Conservation (phyloP, 2,113 vertebrate genomes). For the Sylvia atricapilla region DNA sequence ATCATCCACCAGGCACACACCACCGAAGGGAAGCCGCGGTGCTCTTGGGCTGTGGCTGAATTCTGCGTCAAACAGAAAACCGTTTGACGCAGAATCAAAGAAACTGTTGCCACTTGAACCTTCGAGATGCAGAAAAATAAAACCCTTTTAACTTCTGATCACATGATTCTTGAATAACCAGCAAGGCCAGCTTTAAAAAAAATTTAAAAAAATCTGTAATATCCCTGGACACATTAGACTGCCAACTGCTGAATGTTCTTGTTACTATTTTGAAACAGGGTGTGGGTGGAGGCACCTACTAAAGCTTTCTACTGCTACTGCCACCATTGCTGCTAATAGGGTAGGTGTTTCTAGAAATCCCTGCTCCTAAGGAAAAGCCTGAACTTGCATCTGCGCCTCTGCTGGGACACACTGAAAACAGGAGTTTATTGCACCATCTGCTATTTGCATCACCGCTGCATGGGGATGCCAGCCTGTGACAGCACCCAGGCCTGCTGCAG, state of each 20-base stretch:
- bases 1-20: neutral
- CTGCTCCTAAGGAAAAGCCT: neutral
- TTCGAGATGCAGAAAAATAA: neutral
- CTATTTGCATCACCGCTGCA: neutral
- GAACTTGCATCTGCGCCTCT: neutral
- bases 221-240: neutral
- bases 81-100: neutral
- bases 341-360: neutral
- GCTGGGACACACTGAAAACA: neutral
- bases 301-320: neutral
- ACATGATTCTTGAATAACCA: neutral
- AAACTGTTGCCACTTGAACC: neutral
- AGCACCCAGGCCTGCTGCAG: neutral
- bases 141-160: neutral
- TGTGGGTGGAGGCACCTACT: neutral
- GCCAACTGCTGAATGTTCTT: neutral
- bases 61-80: neutral
- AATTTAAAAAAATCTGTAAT: neutral
- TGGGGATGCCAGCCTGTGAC: neutral
- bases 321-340: neutral
- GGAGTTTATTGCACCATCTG: neutral
- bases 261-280: neutral
- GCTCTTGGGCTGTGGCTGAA: neutral
- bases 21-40: fast-evolving
- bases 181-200: neutral